phyloP scores from a whole-genome alignment of 2,113 vertebrate genomes.

The Tringa solitaria region DNA sequence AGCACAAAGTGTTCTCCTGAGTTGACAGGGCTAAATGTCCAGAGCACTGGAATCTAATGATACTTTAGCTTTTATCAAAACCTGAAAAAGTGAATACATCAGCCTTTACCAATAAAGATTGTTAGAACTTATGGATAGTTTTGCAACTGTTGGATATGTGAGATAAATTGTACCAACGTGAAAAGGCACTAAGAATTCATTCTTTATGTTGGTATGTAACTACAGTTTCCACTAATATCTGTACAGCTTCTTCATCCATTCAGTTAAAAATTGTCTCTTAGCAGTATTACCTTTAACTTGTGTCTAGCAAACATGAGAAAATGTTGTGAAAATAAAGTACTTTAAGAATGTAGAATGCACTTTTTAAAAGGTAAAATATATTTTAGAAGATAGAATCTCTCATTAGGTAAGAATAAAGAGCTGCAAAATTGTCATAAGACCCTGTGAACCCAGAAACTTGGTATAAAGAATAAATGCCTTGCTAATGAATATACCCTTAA shows the following conservation, averaged over 20 bases:
- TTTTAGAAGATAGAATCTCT: too few species aligned
- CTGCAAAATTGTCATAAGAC: too few species aligned
- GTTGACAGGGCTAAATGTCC: neutral
- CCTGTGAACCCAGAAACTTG: too few species aligned
- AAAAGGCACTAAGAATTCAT: neutral
- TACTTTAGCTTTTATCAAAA: neutral
- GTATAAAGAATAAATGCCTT: too few species aligned
- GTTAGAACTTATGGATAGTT: neutral
- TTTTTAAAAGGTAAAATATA: too few species aligned
- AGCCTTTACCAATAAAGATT: neutral
- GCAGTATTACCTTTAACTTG: neutral
- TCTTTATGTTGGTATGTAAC: neutral
- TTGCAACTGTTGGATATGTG: neutral
- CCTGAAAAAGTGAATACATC: neutral
- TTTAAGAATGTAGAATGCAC: too few species aligned
- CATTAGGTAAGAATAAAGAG: too few species aligned
- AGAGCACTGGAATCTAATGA: neutral
- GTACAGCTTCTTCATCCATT: neutral
- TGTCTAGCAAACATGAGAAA: neutral
- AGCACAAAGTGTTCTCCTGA: neutral
- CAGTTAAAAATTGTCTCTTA: neutral
- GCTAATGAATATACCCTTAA: too few species aligned
- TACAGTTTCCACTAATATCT: neutral
- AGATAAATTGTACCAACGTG: neutral
- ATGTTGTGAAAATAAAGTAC: neutral